phyloP scores from a whole-genome alignment of 2,888 invertebrate species.

The Polyommatus iphigenia region DNA sequence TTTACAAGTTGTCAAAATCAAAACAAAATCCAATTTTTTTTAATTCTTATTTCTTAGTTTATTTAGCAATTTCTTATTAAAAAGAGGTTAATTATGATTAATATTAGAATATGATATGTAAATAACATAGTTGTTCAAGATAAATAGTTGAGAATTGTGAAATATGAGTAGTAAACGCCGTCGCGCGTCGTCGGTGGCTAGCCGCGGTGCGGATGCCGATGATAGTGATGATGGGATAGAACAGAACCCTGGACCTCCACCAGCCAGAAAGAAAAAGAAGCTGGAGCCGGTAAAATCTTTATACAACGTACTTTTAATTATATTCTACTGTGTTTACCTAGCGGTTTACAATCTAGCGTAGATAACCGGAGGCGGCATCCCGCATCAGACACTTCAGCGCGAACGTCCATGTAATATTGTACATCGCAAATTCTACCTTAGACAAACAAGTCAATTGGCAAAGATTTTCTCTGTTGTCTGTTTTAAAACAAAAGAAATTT shows the following conservation, averaged over 20 bases:
- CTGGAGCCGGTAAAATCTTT: conserved; percentile 84
- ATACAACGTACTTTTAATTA: neutral
- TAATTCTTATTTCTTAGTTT: neutral
- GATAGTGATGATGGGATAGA: conserved; percentile 84
- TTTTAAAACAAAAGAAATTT: too few relatives aligned
- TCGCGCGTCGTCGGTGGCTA: conserved; percentile 91
- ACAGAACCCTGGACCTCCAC: conserved; percentile 69
- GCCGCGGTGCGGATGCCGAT: conserved; percentile 84
- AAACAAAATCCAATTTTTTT: neutral
- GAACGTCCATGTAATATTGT: too few relatives aligned
- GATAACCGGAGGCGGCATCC: too few relatives aligned
- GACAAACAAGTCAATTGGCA: too few relatives aligned
- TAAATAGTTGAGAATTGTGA: neutral
- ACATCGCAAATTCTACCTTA: too few relatives aligned
- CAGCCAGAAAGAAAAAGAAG: conserved; percentile 82
- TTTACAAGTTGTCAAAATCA: neutral
- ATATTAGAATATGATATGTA: neutral
- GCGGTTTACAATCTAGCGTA: neutral
- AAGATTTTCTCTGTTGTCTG: too few relatives aligned
- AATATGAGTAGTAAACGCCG: conserved; percentile 83
- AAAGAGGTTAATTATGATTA: neutral
- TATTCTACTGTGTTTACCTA: neutral
- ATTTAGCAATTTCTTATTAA: neutral
- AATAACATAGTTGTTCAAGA: neutral
- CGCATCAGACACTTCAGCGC: too few relatives aligned